A percentile compares a stretch with the other conserved stretches of the same genome.
Conservation (phyloP, 2,797 vertebrate species). For the Nothura maculosa region DNA sequence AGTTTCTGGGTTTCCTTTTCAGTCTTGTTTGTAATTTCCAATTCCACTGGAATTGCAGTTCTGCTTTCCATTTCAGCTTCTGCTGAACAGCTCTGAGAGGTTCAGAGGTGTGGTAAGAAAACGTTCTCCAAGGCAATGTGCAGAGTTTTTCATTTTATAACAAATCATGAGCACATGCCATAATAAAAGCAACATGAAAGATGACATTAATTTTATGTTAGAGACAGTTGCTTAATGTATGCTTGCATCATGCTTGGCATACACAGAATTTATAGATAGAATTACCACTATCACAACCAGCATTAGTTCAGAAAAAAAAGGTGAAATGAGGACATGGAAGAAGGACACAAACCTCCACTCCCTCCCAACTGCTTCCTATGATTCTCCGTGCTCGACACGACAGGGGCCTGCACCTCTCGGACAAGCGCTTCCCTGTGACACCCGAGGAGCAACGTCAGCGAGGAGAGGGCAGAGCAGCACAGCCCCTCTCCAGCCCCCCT, state of each 20-base stretch:
- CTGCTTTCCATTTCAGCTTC: neutral
- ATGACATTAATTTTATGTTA: neutral
- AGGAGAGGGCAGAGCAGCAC: neutral
- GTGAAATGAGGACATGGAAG: neutral
- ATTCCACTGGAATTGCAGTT: neutral
- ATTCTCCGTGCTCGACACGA: neutral
- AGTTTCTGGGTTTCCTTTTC: neutral
- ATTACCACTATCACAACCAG: neutral
- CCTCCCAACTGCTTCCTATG: neutral
- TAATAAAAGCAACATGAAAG: neutral
- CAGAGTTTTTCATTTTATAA: neutral
- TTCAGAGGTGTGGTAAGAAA: neutral
- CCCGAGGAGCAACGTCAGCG: neutral
- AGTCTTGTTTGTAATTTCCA: neutral
- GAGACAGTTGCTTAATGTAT: neutral
- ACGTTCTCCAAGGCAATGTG: neutral
- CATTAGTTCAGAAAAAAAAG: neutral
- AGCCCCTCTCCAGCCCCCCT: neutral
- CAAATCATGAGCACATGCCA: neutral
- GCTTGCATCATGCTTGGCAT: neutral
- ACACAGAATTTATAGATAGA: fast-evolving
- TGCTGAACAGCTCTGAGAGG: neutral
- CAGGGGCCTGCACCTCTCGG: neutral
- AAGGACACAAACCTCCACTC: neutral
- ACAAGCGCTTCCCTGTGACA: neutral